phyloP scores from a whole-genome alignment of 1,140 invertebrate species.

The Drosophila takahashii region DNA sequence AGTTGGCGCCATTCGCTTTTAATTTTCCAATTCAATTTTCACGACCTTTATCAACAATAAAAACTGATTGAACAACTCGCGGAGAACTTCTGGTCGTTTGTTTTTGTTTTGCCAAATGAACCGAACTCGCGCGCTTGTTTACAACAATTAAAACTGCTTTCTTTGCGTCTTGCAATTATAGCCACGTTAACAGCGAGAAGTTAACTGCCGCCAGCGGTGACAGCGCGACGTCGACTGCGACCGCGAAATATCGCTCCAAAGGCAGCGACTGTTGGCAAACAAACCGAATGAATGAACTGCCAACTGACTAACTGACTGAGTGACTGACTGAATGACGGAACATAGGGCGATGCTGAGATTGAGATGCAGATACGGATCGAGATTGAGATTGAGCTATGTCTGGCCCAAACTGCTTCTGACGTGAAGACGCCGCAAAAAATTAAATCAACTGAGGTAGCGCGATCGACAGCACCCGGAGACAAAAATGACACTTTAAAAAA shows the following conservation, averaged over 20 bases:
- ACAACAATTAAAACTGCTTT: constrained; percentile 74
- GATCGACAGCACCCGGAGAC: constrained; percentile 7
- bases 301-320: constrained; percentile 32
- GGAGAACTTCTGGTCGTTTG: constrained; percentile 15
- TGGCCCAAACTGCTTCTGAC: constrained; percentile 33
- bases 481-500: background rate
- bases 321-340: constrained; percentile 37
- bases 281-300: constrained; percentile 38
- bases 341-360: constrained; percentile 16
- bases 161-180: constrained; percentile 66
- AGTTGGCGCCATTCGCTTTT: constrained; percentile 5
- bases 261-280: constrained; percentile 43
- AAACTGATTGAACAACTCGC: constrained; percentile 26
- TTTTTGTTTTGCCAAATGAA: constrained; percentile 36
- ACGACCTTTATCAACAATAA: constrained; percentile 55
- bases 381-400: constrained; percentile 24
- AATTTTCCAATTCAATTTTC: constrained; percentile 10
- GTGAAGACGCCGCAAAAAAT: constrained; percentile 66
- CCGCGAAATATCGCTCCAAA: constrained; percentile 14
- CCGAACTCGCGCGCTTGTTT: constrained; percentile 73
- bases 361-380: constrained; percentile 10
- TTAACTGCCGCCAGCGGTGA: constrained; percentile 50
- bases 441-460: constrained; percentile 65
- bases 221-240: constrained; percentile 32
- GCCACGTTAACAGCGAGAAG: constrained; percentile 68